Evolutionary conservation across 2,113 vertebrate species (phyloP).

Genomic region (Triplophysa tibetana): DNA sequence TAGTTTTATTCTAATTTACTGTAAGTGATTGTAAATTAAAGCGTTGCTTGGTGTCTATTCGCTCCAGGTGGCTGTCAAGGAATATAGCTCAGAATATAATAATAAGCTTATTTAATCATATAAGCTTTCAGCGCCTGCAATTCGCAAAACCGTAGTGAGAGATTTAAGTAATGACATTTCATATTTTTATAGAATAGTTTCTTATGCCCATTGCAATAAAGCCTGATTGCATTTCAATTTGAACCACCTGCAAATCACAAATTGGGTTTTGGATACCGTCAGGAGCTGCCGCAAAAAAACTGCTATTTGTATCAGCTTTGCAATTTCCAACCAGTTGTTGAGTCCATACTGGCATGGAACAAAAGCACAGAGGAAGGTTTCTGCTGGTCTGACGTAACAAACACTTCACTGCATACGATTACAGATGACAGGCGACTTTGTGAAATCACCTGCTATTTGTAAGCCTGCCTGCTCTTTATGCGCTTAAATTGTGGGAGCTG

Average conservation of each 20-base stretch:
- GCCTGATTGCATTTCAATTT: slow-evolving; percentile 53
- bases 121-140: slow-evolving; percentile 58
- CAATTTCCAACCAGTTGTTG: slow-evolving; percentile 29
- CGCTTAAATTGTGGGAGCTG: not conserved
- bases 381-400: slow-evolving; percentile 38
- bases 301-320: slow-evolving; percentile 44
- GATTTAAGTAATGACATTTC: slow-evolving; percentile 58
- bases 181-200: slow-evolving; percentile 54
- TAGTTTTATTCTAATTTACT: slow-evolving; percentile 59
- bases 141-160: slow-evolving; percentile 49
- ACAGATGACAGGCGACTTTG: slow-evolving; percentile 30
- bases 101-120: slow-evolving; percentile 35
- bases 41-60: slow-evolving; percentile 48
- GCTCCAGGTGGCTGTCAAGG: slow-evolving; percentile 43
- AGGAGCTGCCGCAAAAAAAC: slow-evolving; percentile 33
- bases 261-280: slow-evolving; percentile 43
- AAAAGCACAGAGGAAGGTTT: slow-evolving; percentile 1
- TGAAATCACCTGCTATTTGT: slow-evolving; percentile 38
- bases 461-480: slow-evolving; percentile 10
- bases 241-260: slow-evolving; percentile 51
- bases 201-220: slow-evolving; percentile 56
- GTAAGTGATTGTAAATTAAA: slow-evolving; percentile 63
- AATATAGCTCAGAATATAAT: slow-evolving; percentile 47
- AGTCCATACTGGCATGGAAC: slow-evolving; percentile 11
- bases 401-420: slow-evolving; percentile 36